phyloP scores from a whole-genome alignment of 1,140 invertebrate genomes.

The Tribolium castaneum region DNA sequence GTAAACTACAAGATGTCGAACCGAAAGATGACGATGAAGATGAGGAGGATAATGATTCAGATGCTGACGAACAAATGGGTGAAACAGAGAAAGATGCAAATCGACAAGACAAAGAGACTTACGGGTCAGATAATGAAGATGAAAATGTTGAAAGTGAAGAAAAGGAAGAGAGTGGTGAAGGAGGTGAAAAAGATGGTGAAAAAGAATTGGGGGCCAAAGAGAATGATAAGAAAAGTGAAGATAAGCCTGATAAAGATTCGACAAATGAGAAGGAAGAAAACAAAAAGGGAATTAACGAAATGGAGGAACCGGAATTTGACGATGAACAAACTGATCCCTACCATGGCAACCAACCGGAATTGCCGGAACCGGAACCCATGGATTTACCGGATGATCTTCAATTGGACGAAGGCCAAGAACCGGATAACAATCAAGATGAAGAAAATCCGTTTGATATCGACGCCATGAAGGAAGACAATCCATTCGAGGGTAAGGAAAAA shows the following conservation, averaged over 20 bases:
- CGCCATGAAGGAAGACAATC: conserved; percentile 71
- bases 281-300: conserved; percentile 79
- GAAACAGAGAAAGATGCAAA: conserved; percentile 87
- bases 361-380: conserved; percentile 84
- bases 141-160: conserved; percentile 76
- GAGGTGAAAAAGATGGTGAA: conserved; percentile 63
- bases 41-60: conserved; percentile 75
- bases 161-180: conserved; percentile 66
- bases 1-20: conserved; percentile 83
- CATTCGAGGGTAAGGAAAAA: conserved; percentile 60
- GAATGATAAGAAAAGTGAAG: conserved; percentile 68
- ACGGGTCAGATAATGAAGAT: conserved; percentile 86
- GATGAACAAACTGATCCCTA: conserved; percentile 89
- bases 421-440: conserved; percentile 50
- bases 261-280: conserved; percentile 67
- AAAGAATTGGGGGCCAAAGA: conserved; percentile 71
- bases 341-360: conserved; percentile 80
- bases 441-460: conserved; percentile 69
- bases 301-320: conserved; percentile 81
- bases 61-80: conserved; percentile 95
- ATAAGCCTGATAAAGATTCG: conserved; percentile 64
- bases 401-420: conserved; percentile 78
- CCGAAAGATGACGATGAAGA: conserved; percentile 70
- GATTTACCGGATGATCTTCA: conserved; percentile 89
- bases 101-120: conserved; percentile 85